phyloP scores from a whole-genome alignment of 1,140 invertebrate species.

The Drosophila tani region DNA sequence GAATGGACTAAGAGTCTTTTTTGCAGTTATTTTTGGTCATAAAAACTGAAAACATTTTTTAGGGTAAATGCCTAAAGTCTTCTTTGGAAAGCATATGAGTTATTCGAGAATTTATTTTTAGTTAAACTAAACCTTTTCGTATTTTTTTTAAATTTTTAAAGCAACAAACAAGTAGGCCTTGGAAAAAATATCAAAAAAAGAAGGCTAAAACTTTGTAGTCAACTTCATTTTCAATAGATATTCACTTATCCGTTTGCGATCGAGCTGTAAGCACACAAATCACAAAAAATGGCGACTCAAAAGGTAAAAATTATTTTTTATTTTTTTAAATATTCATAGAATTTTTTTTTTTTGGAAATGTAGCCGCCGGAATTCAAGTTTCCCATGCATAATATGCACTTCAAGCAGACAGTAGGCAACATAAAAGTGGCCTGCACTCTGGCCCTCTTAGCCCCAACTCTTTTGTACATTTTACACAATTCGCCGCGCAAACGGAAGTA shows the following conservation, averaged over 20 bases:
- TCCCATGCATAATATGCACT: slow-evolving; percentile 55
- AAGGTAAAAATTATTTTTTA: slow-evolving; percentile 16
- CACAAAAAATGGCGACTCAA: slow-evolving; percentile 17
- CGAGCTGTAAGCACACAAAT: not conserved
- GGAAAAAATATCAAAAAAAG: not conserved
- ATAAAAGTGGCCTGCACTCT: slow-evolving; percentile 27
- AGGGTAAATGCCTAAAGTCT: not conserved
- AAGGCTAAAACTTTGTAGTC: not conserved
- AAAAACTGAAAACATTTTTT: not conserved
- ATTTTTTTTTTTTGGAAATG: not conserved
- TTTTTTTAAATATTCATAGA: not conserved
- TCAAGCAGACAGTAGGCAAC: slow-evolving; percentile 20
- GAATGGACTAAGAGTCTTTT: slow-evolving; percentile 1
- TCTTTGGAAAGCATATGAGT: not conserved
- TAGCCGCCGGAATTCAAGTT: slow-evolving; percentile 51
- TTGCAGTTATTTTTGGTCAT: not conserved
- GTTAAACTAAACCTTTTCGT: not conserved
- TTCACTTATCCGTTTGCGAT: not conserved
- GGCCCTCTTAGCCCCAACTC: slow-evolving; percentile 12
- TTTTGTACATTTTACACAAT: slow-evolving; percentile 39
- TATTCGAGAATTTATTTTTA: not conserved
- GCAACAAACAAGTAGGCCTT: too few species aligned
- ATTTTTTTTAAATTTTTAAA: not conserved
- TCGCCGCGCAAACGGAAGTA: slow-evolving; percentile 27
- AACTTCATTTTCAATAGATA: not conserved